Conservation (phyloP, 2,888 invertebrate genomes). For the Chymomyza amoena region DNA sequence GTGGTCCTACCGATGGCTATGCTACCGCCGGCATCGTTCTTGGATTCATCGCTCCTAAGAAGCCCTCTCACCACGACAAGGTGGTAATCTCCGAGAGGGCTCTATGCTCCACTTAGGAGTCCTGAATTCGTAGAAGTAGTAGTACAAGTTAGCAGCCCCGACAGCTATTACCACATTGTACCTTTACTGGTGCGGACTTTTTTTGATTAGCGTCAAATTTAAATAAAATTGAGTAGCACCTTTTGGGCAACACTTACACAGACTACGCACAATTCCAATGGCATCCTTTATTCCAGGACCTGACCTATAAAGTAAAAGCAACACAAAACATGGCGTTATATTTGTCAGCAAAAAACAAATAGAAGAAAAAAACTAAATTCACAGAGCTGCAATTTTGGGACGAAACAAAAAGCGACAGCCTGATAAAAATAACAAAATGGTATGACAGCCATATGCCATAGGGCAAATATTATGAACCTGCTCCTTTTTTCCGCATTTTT, state of each 20-base stretch:
- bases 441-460: constrained; percentile 49
- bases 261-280: not conserved
- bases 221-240: constrained; percentile 70
- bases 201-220: constrained; percentile 69
- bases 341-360: constrained; percentile 50
- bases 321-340: constrained; percentile 28
- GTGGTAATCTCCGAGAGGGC: too few species aligned
- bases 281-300: constrained; percentile 4
- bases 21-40: too few species aligned
- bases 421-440: constrained; percentile 15
- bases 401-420: constrained; percentile 16
- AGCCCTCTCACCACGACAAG: too few species aligned
- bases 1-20: too few species aligned
- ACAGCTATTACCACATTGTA: not conserved
- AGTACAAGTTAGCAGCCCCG: not conserved
- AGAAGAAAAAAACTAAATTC: constrained; percentile 25
- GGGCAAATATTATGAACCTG: constrained; percentile 40
- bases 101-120: too few species aligned
- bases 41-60: too few species aligned
- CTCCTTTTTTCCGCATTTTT: not conserved
- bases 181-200: constrained; percentile 52
- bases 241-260: not conserved
- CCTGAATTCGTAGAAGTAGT: not conserved
- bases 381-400: constrained; percentile 46
- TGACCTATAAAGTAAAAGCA: constrained; percentile 43